These are phyloP conservation scores for Dione vanillae DNA, from an alignment of 2,888 invertebrate species.

Conservation along the genomic window DNA sequence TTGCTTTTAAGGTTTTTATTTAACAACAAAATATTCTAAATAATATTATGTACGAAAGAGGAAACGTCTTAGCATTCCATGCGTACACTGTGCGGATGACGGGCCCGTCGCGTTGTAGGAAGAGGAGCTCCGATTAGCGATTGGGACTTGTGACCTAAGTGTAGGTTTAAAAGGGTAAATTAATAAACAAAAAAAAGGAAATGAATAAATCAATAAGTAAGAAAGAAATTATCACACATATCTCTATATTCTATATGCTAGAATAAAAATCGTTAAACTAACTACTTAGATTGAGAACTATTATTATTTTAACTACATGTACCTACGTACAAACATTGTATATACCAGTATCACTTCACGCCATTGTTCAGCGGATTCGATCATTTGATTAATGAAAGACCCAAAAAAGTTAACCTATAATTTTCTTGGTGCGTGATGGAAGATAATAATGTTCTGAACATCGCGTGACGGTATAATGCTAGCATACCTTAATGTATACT, in stretches of 20 bases:
- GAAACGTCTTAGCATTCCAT: too few relatives aligned
- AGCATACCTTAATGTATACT: constrained; percentile 28
- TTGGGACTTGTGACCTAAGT: too few relatives aligned
- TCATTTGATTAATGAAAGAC: constrained; percentile 26
- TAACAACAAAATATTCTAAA: too few relatives aligned
- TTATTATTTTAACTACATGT: background rate
- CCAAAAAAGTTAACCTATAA: constrained; percentile 30
- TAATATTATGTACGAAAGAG: too few relatives aligned
- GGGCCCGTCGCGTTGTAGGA: too few relatives aligned
- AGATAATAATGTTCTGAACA: constrained; percentile 41
- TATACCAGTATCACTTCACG: background rate
- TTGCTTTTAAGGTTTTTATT: too few relatives aligned
- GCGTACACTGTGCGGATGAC: too few relatives aligned
- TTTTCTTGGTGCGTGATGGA: constrained; percentile 38
- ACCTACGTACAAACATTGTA: background rate
- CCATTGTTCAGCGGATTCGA: constrained; percentile 13
- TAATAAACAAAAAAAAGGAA: too few relatives aligned
- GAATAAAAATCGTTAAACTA: background rate
- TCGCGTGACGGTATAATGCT: constrained; percentile 34
- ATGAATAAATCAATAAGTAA: too few relatives aligned
- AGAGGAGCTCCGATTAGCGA: too few relatives aligned
- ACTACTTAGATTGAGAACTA: background rate
- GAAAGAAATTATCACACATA: too few relatives aligned
- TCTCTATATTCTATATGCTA: background rate
- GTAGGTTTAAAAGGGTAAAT: too few relatives aligned